Evolutionary conservation across 2,888 invertebrate genomes (phyloP), one percentile per base, ranked within the genome.

Genomic region (Himalopsyche anomala): DNA sequence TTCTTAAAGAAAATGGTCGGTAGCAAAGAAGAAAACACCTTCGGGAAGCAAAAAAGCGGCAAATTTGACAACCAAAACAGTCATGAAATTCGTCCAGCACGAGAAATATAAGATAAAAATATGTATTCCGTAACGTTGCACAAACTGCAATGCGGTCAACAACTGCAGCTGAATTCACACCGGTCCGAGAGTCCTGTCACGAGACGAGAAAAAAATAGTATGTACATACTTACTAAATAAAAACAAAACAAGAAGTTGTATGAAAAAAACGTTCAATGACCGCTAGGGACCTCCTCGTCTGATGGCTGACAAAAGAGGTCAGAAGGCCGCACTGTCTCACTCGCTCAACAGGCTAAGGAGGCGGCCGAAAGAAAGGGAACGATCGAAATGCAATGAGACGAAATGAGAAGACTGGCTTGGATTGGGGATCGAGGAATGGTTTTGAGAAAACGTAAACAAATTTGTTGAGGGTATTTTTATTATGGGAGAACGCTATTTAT

Each of bases 221-320:
- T 4, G n/a, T 17, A 17, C 5, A 8, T 62, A 19, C 62, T 19
- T 62, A 62, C 62, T 19, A 62, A 62, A 62, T 62, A 62, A 62
- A 62, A 62, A 62, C 62, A 62, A 62, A 62, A 62, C 62, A 62
- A 62, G 28, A 62, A 62, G 62, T 62, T n/a, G 28, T 62, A 62
- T 62, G 28, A 62, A 62, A 62, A 62, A 62, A 62, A 62, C 62
- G 62, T 62, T 62, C 62, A 62, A 62, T 62, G 62, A 62, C 62
- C 62, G 62, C 62, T 28, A 62, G 62, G 62, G 62, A 62, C 62
- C 62, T 62, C 62, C 62, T 62, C 19, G 19, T 62, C 62, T 62
- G 62, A 62, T 11, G n/a, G 62, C 62, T 62, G 62, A 62, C 62
- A 62, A 62, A 62, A 62, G 28, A 19, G 62, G 62, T 62, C 62